Base-by-base conservation (phyloP, 1,140 invertebrate genomes). In the Liolophura sinensis region DNA sequence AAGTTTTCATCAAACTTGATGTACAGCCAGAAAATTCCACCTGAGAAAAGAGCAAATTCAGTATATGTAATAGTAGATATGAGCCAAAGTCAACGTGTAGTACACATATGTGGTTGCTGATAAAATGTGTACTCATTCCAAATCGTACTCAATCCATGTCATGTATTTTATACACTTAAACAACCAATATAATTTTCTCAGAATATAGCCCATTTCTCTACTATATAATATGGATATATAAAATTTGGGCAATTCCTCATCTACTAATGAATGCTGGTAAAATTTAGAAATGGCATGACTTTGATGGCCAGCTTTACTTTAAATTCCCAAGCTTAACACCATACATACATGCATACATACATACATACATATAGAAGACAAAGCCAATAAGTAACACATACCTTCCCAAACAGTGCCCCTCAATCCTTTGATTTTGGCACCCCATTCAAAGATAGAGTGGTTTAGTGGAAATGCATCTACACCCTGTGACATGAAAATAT, bases 1-100 rank as follows among this genome's bases (percentile, higher is more conserved):
- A 73, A 82, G 64, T 82, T 59, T 61, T 82, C 79, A 79, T 80
- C 78, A 80, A 82, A 83, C 51, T 80, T 75, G 20, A 83, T 73
- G 63, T 82, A 82, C 9, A 83, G 22, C 58, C 71, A 69, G 69
- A 83, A 82, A 63, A 81, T 73, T 20, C 82, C 82, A 67, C 79
- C 82, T 83, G 67, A 62, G 73, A 77, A 64, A 50, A 61, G 57
- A 54, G 15, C 31, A 50, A 9, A 6, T 54, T 52, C n/a, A 52
- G 22, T 52, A 20, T 22, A 14, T 62, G 5, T 52, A n/a, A 24
- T 22, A 7, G 16, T 16, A 27, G 56, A 22, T 22, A 16, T 58
- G 1, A 18, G 27, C n/a, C 7, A 58, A 9, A 58, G 18, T 18
- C n/a, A 24, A 58, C n/a, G 22, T 48, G 9, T 31, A 24, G 20